A percentile compares a stretch with the other conserved stretches of the same genome.
Conservation (phyloP, 2,888 invertebrate species). For the Cylloceria caligata region DNA sequence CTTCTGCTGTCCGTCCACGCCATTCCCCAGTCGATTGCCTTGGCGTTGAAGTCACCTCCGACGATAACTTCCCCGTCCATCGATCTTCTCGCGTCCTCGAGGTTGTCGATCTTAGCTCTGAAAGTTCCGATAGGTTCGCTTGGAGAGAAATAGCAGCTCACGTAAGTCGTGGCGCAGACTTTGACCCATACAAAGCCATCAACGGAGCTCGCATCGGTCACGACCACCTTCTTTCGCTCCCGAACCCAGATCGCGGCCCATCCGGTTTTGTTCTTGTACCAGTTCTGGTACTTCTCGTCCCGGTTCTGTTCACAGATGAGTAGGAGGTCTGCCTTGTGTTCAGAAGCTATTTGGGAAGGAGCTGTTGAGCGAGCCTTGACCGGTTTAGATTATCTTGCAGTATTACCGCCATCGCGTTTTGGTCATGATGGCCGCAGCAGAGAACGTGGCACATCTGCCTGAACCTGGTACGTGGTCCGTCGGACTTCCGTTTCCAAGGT, state of each 20-base stretch:
- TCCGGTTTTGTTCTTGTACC: conserved; percentile 14
- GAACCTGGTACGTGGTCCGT: too few species aligned
- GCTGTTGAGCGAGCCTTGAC: conserved; percentile 15
- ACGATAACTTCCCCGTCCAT: too few species aligned
- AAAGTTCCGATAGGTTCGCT: background rate
- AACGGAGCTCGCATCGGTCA: background rate
- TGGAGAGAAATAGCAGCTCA: too few species aligned
- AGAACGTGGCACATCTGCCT: background rate
- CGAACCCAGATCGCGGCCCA: conserved; percentile 16
- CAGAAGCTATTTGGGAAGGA: conserved; percentile 1
- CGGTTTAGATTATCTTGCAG: conserved; percentile 4
- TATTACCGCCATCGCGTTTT: too few species aligned
- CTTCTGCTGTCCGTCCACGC: too few species aligned
- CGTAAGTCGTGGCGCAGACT: background rate
- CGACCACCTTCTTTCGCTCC: conserved; percentile 10
- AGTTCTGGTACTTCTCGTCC: background rate
- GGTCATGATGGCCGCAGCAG: background rate
- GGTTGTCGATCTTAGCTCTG: too few species aligned
- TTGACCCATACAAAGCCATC: conserved; percentile 8
- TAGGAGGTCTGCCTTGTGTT: conserved; percentile 13
- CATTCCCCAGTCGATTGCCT: too few species aligned
- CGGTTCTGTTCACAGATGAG: conserved; percentile 3
- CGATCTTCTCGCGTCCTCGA: too few species aligned
- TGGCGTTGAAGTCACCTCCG: too few species aligned
- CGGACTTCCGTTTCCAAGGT: too few species aligned